Base-by-base conservation (phyloP, 1,140 invertebrate genomes). In the Neodiprion fabricii region DNA sequence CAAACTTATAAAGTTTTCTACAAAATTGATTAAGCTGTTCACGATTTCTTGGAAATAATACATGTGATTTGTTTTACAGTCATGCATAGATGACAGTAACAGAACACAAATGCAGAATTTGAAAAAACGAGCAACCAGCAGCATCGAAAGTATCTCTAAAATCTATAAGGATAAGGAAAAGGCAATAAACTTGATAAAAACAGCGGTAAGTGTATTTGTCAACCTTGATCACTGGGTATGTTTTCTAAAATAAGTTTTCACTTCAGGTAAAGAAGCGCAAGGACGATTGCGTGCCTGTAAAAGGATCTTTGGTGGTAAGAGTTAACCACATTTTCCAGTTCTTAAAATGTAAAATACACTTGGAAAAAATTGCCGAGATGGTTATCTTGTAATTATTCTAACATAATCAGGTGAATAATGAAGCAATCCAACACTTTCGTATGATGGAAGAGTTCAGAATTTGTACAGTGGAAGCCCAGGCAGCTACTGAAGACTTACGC, bases 391-490 rank as follows among this genome's bases (percentile, higher is more conserved):
- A 74, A 75, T 66, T 75, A 72, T 72, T 47, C 28, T 72, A 78
- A 74, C 74, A 74, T 81, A 68, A 23, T 74, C 66, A 70, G 70
- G 48, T 49, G n/a, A 71, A 53, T n/a, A 49, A 4, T 7, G 40
- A 50, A 12, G 14, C 12, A 14, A 50, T 67, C 71, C 78, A 83
- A 48, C 85, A 87, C 71, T 87, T 85, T 67, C 81, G 80, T 28
- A 82, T 84, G 73, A 89, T 88, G 87, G 85, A 85, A 78, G 83
- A 87, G 81, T 87, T 86, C 72, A 78, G 84, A 78, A 65, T 86
- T 14, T 88, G 86, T 40, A 86, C 86, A 48, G 83, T 87, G 7
- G 87, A 88, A 75, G 85, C 84, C 23, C 87, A 89, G 81, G 82
- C 85, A 49, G 83, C 85, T 17, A 85, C 83, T 17, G 85, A 89